Evolutionary conservation across 2,113 vertebrate species (phyloP), one percentile per base, ranked within the genome.

Genomic region (Hypomesus transpacificus): DNA sequence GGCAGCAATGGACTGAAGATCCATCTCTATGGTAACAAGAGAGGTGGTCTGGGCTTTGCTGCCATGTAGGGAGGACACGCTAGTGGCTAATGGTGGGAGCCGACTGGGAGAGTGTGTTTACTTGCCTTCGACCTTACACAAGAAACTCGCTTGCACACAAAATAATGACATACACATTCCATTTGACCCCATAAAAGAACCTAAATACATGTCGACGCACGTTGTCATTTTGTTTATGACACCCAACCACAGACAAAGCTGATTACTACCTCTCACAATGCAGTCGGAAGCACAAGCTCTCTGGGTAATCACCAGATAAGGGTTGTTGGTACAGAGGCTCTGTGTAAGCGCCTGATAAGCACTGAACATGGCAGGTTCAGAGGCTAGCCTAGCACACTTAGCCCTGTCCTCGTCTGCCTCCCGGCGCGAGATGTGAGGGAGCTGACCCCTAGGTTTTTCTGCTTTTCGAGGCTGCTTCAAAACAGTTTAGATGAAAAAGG

Each of bases 311-410:
- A 73, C 75, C 81, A 75, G 67, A 78, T 73, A 67, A 39, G 70
- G 74, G 64, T 14, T 3, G 51, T 74, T 28, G 67, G 71, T 84
- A 73, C 70, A 69, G 3, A 78, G 76, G 1, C 34, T 70, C 75
- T 46, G 73, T 76, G 80, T 85, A 81, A 81, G 86, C 64, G 73
- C 63, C 76, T 70, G 83, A 87, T 84, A 78, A 87, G 79, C 79
- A 71, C 31, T 50, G 31, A 26, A 60, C 74, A 84, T 70, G 77
- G 79, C 66, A 11, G 70, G 28, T 66, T 82, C 73, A 69, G 75
- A 64, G 66, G 24, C 69, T 54, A 39, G 66, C 17, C 46, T 56
- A 66, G 61, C 34, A 72, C 77, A 66, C 74, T 87, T 62, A 73
- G 58, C 74, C 11, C 16, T 75, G 78, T 84, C 84, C 79, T 56